Conservation (phyloP, 2,797 vertebrate genomes). For the Sylvilagus floridanus region DNA sequence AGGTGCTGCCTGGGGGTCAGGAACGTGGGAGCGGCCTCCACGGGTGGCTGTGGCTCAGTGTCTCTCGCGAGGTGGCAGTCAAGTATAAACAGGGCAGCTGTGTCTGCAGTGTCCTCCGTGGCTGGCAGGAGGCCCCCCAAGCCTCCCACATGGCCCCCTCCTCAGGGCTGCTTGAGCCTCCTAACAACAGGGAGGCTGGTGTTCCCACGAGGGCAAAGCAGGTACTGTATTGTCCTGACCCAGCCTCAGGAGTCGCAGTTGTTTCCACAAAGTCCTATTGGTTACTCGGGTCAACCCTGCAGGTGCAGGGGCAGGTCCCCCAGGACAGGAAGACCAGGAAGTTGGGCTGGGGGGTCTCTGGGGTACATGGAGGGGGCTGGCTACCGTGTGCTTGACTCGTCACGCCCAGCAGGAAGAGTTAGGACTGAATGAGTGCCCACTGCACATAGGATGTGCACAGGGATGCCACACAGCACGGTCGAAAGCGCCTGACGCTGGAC, state of each 20-base stretch:
- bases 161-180: background rate
- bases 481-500: too few relatives aligned
- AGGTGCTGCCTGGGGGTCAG: background rate
- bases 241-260: background rate
- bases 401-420: background rate
- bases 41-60: background rate
- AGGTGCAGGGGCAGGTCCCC: background rate
- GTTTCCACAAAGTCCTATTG: background rate
- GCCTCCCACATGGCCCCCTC: background rate
- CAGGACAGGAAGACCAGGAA: background rate
- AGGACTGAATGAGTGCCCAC: background rate
- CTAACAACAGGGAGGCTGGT: background rate
- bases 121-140: background rate
- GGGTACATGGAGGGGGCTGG: background rate
- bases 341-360: background rate
- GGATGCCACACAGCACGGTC: too few relatives aligned
- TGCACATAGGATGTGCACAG: background rate
- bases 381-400: background rate
- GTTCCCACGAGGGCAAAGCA: background rate
- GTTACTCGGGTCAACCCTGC: background rate
- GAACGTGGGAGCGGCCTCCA: background rate
- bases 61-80: background rate
- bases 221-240: background rate
- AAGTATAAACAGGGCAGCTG: background rate
- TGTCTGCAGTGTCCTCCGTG: fast-evolving